A percentile compares a stretch with the other conserved stretches of the same genome.
These are phyloP conservation scores for Margaritifera margaritifera DNA, from an alignment of 2,888 invertebrate genomes.

Conservation along the genomic window DNA sequence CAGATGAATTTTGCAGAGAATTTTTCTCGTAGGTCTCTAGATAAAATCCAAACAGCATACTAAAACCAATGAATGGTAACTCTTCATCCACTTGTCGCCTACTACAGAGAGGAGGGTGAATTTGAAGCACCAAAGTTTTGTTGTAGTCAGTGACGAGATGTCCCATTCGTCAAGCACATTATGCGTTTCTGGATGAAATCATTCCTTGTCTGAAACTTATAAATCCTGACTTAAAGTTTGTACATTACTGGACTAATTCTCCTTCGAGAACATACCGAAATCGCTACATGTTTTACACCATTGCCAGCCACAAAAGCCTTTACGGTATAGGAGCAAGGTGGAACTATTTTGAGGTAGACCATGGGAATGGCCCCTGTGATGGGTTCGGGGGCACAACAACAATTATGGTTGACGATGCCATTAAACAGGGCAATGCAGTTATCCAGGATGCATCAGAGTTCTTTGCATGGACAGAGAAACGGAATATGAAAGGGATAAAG, in stretches of 20 bases:
- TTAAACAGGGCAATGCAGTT: neutral
- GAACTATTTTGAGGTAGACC: conserved; percentile 11
- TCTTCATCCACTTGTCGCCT: conserved; percentile 28
- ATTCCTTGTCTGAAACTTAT: conserved; percentile 19
- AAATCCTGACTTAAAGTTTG: conserved; percentile 4
- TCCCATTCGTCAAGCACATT: conserved; percentile 30
- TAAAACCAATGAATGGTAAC: conserved; percentile 28
- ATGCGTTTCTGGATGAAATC: conserved; percentile 27
- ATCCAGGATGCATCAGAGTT: neutral
- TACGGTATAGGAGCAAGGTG: conserved; percentile 11
- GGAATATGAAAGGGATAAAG: neutral
- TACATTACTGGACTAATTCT: conserved; percentile 39
- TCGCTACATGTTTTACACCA: conserved; percentile 27
- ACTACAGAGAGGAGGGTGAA: conserved; percentile 8
- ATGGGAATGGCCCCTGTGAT: too few relatives aligned
- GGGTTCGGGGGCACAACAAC: conserved; percentile 5
- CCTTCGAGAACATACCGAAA: conserved; percentile 40
- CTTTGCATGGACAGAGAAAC: neutral
- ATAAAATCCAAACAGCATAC: conserved; percentile 35
- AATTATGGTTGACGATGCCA: conserved; percentile 1
- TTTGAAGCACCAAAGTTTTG: conserved; percentile 26
- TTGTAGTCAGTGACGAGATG: conserved; percentile 34
- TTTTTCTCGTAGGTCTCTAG: conserved; percentile 21
- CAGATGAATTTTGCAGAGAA: too few relatives aligned
- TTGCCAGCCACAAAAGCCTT: conserved; percentile 16